Evolutionary conservation across 2,888 invertebrate species (phyloP).

Genomic region (Epinotia bilunana): DNA sequence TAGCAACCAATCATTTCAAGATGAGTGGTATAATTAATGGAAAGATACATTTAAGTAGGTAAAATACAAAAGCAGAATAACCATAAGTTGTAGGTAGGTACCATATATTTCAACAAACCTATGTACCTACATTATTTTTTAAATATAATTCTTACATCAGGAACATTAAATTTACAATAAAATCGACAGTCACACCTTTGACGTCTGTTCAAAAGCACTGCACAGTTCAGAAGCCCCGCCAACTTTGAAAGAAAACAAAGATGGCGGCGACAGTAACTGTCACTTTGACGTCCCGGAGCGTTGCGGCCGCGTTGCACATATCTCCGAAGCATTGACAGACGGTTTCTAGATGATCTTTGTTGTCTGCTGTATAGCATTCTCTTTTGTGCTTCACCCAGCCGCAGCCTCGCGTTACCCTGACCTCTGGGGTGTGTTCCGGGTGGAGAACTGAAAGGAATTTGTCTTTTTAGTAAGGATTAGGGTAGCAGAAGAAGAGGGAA

Average conservation of each 20-base stretch:
- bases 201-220: conserved; percentile 26
- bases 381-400: conserved; percentile 81
- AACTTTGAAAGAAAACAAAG: conserved; percentile 53
- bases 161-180: conserved; percentile 23
- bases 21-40: no score
- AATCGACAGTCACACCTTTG: conserved; percentile 4
- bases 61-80: not conserved
- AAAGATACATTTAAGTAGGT: not conserved
- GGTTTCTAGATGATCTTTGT: conserved; percentile 84
- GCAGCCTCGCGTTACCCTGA: conserved; percentile 84
- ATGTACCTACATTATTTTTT: not conserved
- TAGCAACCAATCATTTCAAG: no score
- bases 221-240: conserved; percentile 50
- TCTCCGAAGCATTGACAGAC: conserved; percentile 86
- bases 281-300: conserved; percentile 55
- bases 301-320: conserved; percentile 81
- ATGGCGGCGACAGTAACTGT: conserved; percentile 55
- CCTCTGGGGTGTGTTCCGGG: conserved; percentile 62
- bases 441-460: conserved; percentile 66
- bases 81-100: not conserved
- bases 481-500: no score
- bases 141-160: conserved; percentile 13
- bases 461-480: not conserved
- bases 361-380: conserved; percentile 84
- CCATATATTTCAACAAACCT: conserved; percentile 14